Percentiles rank a stretch among this genome's conserved stretches.
Evolutionary conservation across 2,113 vertebrate genomes (phyloP).

Genomic region (Syngnathus typhle): DNA sequence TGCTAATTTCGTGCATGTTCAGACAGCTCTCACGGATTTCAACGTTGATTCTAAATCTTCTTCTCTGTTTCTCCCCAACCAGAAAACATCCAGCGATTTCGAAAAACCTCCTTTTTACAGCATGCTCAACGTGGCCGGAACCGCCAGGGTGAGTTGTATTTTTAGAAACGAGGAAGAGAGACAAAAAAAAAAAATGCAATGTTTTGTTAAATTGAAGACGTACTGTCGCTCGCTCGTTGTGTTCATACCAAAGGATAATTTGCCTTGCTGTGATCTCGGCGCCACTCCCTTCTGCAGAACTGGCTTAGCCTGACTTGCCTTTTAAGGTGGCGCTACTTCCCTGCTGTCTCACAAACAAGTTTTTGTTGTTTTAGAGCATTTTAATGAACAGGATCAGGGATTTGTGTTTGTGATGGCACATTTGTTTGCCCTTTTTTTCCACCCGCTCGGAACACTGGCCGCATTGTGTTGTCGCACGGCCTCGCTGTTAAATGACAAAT

Average conservation of each 20-base stretch:
- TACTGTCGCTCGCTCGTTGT: neutral
- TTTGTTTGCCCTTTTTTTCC: slow-evolving; percentile 33
- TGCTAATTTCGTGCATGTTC: neutral
- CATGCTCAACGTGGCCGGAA: slow-evolving; percentile 37
- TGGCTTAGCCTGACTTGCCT: slow-evolving; percentile 39
- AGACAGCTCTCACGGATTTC: neutral
- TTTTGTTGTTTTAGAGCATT: slow-evolving; percentile 17
- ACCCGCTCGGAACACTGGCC: neutral
- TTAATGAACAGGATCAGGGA: slow-evolving; percentile 40
- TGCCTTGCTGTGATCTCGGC: slow-evolving; percentile 9
- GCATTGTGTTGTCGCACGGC: neutral
- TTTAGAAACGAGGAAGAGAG: neutral
- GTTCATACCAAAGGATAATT: slow-evolving; percentile 17
- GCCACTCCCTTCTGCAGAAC: slow-evolving; percentile 46
- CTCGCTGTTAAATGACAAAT: slow-evolving; percentile 1
- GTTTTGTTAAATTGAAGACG: slow-evolving; percentile 1
- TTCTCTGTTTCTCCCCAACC: slow-evolving; percentile 40
- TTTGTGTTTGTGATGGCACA: slow-evolving; percentile 40
- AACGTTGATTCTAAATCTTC: slow-evolving; percentile 28
- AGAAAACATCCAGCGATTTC: slow-evolving; percentile 55
- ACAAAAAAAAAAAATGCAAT: slow-evolving; percentile 8
- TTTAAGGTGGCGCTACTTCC: slow-evolving; percentile 38
- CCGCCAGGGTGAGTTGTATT: slow-evolving; percentile 51
- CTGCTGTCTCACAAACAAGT: neutral
- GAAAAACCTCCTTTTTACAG: slow-evolving; percentile 57